A percentile compares a stretch with the other conserved stretches of the same genome.
These are phyloP conservation scores for Rhopilema esculentum DNA, from an alignment of 30 jellyfish, hydroid and myxozoan species.

Conservation along the genomic window DNA sequence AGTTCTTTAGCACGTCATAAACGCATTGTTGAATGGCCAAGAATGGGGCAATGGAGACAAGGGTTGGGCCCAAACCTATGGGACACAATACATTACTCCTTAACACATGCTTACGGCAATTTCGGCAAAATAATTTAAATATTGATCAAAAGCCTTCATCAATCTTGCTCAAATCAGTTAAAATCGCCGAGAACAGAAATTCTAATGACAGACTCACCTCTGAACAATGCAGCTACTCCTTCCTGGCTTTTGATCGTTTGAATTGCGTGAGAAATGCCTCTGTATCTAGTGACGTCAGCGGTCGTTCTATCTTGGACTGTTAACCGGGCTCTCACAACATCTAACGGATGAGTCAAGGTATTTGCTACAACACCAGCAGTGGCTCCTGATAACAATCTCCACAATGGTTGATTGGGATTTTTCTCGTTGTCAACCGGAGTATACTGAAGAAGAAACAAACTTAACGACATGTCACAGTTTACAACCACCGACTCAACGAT, in stretches of 20 bases:
- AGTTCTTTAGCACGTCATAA: conserved; percentile 72
- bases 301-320: conserved; percentile 72
- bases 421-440: conserved; percentile 90
- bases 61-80: conserved; percentile 83
- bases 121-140: neutral
- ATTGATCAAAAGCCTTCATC: too few species aligned
- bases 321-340: conserved; percentile 87
- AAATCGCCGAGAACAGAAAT: too few species aligned
- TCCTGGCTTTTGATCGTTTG: conserved; percentile 68
- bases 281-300: conserved; percentile 18
- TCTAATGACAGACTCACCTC: conserved; percentile 41
- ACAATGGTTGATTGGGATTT: conserved; percentile 86
- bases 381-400: conserved; percentile 90
- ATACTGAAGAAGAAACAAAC: conserved; percentile 51
- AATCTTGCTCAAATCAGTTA: too few species aligned
- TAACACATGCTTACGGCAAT: neutral
- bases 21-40: conserved; percentile 86
- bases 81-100: neutral
- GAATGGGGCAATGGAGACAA: conserved; percentile 85
- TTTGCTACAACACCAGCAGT: conserved; percentile 94
- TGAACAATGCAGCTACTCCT: conserved; percentile 75
- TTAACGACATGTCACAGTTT: too few species aligned
- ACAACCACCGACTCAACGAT: neutral
- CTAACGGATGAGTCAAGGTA: conserved; percentile 80
- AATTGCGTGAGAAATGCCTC: conserved; percentile 73